Conservation (phyloP, 1,140 invertebrate species). For the Araneus ventricosus region DNA sequence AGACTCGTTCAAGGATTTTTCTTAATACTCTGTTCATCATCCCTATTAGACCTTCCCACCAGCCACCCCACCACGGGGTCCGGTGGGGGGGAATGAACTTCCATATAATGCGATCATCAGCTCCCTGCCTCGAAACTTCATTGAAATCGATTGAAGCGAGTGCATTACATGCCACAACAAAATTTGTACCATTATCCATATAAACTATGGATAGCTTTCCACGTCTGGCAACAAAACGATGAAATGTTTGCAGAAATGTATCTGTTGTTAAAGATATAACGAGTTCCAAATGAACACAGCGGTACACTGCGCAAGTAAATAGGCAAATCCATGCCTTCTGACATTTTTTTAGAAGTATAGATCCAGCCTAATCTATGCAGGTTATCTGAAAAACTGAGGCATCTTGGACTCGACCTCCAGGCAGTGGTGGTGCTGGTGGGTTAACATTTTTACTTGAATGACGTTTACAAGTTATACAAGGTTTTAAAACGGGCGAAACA, state of each 20-base stretch:
- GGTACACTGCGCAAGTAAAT: constrained; percentile 64
- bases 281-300: constrained; percentile 78
- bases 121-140: not conserved
- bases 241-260: constrained; percentile 79
- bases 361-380: constrained; percentile 79
- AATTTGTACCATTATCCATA: constrained; percentile 80
- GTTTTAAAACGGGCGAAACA: not conserved
- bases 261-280: constrained; percentile 78
- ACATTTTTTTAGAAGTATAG: constrained; percentile 76
- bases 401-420: constrained; percentile 77
- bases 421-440: constrained; percentile 66
- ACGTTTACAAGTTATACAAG: constrained; percentile 26
- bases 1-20: constrained; percentile 31
- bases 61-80: constrained; percentile 51
- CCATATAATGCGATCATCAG: constrained; percentile 13
- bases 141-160: not conserved
- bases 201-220: constrained; percentile 78
- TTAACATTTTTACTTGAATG: constrained; percentile 18
- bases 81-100: constrained; percentile 33
- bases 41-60: not conserved
- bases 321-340: constrained; percentile 53
- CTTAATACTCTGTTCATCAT: constrained; percentile 40
- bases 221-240: constrained; percentile 79
- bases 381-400: constrained; percentile 78
- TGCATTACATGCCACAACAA: constrained; percentile 77